These are phyloP conservation scores for Agrotis clavis DNA, from an alignment of 2,888 invertebrate genomes.

Conservation along the genomic window DNA sequence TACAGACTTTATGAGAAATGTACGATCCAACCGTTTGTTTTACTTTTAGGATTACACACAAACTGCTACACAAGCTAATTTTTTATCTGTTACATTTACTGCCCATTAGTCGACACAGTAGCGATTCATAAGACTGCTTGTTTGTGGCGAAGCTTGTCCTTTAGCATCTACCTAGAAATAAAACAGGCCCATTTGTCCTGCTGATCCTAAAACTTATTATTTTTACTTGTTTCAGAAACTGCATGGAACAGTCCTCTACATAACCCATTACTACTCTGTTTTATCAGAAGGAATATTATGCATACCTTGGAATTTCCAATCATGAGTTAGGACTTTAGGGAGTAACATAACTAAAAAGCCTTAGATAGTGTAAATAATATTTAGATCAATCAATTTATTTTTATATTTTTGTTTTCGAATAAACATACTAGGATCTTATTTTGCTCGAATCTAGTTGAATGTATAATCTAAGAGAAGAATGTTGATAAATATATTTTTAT, in stretches of 20 bases:
- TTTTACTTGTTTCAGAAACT: slow-evolving; percentile 86
- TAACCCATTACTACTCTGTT: slow-evolving; percentile 98
- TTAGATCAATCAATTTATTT: slow-evolving; percentile 52
- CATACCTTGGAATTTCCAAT: slow-evolving; percentile 97
- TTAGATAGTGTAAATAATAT: slow-evolving; percentile 49
- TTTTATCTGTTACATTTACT: background rate
- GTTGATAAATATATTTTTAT: slow-evolving; percentile 59
- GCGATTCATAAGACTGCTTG: background rate
- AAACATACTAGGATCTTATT: slow-evolving; percentile 24
- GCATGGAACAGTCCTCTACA: slow-evolving; percentile 94
- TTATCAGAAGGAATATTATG: slow-evolving; percentile 97
- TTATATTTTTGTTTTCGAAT: slow-evolving; percentile 20
- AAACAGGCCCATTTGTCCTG: background rate
- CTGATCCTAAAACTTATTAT: background rate
- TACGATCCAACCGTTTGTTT: too few species aligned
- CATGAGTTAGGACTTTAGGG: slow-evolving; percentile 35
- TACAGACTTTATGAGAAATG: too few species aligned
- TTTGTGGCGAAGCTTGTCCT: background rate
- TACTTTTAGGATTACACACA: too few species aligned
- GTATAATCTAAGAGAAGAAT: slow-evolving; percentile 16
- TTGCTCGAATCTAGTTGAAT: slow-evolving; percentile 45
- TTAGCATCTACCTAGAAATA: background rate
- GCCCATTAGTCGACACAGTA: background rate
- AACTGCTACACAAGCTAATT: too few species aligned
- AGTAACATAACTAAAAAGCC: background rate